Percentiles rank a stretch among this genome's conserved stretches.
phyloP scores from a whole-genome alignment of 2,797 vertebrate genomes.

The Sardinella longiceps region DNA sequence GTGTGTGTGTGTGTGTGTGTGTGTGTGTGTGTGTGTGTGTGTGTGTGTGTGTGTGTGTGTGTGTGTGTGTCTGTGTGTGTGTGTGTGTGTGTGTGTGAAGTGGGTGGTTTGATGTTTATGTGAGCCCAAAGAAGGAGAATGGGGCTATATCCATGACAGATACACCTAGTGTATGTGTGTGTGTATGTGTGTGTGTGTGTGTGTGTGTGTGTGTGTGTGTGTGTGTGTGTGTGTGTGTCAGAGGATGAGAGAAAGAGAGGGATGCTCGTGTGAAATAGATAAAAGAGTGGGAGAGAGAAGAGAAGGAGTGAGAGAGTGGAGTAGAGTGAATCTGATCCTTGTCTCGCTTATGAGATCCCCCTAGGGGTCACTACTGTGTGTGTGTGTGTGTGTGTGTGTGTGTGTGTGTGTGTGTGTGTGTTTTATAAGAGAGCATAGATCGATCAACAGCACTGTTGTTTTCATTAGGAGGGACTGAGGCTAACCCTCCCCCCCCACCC shows the following conservation, averaged over 20 bases:
- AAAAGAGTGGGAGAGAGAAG: constrained; percentile 25
- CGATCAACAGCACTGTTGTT: background rate
- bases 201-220: constrained; percentile 24
- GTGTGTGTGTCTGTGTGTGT: constrained; percentile 25
- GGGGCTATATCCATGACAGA: too few species aligned
- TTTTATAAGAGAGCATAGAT: too few species aligned
- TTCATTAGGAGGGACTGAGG: background rate
- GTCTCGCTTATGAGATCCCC: too few species aligned
- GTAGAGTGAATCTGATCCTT: background rate
- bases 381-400: background rate
- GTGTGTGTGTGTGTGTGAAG: background rate
- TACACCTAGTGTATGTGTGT: too few species aligned
- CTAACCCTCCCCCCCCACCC: too few species aligned
- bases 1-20: too few species aligned
- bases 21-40: too few species aligned
- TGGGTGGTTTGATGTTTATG: too few species aligned
- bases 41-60: too few species aligned
- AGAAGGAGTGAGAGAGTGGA: background rate
- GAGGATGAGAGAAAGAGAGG: too few species aligned
- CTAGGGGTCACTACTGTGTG: background rate
- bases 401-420: background rate
- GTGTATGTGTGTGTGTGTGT: too few species aligned
- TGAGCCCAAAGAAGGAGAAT: constrained; percentile 36
- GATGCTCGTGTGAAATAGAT: too few species aligned
- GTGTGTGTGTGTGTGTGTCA: background rate